phyloP scores from a whole-genome alignment of 2,888 invertebrate species.

The Aphodius sticticus region DNA sequence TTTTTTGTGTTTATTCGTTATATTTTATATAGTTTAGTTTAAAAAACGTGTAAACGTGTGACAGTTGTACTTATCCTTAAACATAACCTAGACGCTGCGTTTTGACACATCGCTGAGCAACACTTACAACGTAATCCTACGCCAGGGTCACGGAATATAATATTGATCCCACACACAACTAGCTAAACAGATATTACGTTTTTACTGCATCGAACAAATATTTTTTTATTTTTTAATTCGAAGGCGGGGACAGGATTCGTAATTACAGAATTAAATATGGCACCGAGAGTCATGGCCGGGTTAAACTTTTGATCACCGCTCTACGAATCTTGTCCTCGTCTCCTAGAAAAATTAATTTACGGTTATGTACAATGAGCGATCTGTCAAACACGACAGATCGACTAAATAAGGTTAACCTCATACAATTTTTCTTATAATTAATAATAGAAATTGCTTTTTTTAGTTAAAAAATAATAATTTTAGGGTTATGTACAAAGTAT shows the following conservation, averaged over 20 bases:
- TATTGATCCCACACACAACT: not conserved
- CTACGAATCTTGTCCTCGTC: not conserved
- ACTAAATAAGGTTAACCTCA: not conserved
- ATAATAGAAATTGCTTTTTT: not conserved
- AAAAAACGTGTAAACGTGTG: not conserved
- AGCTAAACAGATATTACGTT: not conserved
- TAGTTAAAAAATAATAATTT: not conserved
- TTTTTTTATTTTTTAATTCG: not conserved
- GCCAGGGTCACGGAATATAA: not conserved
- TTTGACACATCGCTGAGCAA: conserved; percentile 4
- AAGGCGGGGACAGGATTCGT: not conserved
- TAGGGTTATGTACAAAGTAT: not conserved
- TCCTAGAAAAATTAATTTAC: not conserved
- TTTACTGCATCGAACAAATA: not conserved
- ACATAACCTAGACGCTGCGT: not conserved
- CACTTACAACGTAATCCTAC: not conserved
- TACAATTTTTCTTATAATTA: not conserved
- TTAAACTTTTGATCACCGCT: not conserved
- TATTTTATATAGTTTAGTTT: not conserved
- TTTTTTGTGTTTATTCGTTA: not conserved
- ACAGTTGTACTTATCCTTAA: not conserved
- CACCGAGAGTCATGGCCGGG: not conserved
- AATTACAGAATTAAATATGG: not conserved
- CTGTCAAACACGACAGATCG: not conserved
- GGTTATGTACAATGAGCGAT: not conserved